Evolutionary conservation across 2,797 vertebrate species (phyloP).

Genomic region (Poeciliopsis turneri): DNA sequence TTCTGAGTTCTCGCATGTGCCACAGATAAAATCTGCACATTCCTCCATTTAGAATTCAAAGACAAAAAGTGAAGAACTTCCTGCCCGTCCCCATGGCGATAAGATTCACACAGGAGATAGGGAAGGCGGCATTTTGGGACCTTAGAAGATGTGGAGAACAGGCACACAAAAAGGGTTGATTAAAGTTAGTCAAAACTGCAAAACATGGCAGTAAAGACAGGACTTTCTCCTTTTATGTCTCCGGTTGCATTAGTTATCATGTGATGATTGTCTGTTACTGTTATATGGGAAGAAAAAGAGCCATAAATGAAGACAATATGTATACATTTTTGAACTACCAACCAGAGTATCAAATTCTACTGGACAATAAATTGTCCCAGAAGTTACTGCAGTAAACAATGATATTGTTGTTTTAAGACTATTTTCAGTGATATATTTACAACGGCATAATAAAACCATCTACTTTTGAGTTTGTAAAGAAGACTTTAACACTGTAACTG

Average conservation of each 20-base stretch:
- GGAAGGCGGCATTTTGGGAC: constrained; percentile 16
- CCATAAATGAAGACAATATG: background rate
- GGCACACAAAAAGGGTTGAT: constrained; percentile 33
- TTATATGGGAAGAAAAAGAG: background rate
- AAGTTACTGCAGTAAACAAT: too few species aligned
- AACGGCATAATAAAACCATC: too few species aligned
- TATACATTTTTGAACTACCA: too few species aligned
- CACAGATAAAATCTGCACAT: constrained; percentile 64
- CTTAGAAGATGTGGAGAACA: constrained; percentile 19
- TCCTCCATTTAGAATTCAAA: constrained; percentile 52
- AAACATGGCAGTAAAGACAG: constrained; percentile 21
- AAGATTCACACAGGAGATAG: constrained; percentile 43
- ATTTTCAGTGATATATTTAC: too few species aligned
- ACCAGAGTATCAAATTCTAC: too few species aligned
- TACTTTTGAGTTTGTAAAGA: too few species aligned
- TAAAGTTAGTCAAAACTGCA: constrained; percentile 29
- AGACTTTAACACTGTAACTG: too few species aligned
- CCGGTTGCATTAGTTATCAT: constrained; percentile 3
- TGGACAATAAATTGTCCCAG: too few species aligned
- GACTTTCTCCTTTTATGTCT: constrained; percentile 3
- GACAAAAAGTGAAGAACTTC: constrained; percentile 42
- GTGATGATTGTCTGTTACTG: background rate
- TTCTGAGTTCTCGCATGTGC: constrained; percentile 34
- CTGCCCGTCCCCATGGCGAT: constrained; percentile 35
- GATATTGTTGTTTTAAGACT: too few species aligned